Base-by-base conservation (phyloP, 2,888 invertebrate species). In the Quadriops clusia region DNA sequence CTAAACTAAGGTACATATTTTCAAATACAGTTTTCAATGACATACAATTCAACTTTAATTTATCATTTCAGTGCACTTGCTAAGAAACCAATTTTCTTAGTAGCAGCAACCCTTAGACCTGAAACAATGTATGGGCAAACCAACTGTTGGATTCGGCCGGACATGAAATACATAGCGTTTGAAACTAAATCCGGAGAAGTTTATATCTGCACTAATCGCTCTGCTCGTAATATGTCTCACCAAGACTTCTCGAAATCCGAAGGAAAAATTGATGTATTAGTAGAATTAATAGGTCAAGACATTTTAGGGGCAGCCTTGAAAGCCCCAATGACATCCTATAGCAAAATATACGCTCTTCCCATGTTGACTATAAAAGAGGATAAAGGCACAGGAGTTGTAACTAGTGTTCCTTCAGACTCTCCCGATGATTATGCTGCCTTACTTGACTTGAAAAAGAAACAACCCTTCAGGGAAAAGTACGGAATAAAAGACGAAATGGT, bases 111-210 rank as follows among this genome's bases (percentile, higher is more conserved):
- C 4, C 65, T 99, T n/a, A 72, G 97, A 35, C 95, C 98, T 2
- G 98, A 98, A 65, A 98, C 98, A 1, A 97, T 98, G 97, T 99
- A 95, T 54, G 98, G 98, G 0, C 98, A 98, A 65, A 98, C 98
- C 0, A 99, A 98, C 57, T 97, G 95, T 58, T 98, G 97, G 94
- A 60, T 98, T 3, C 83, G 84, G 51, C 98, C 98, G 0, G 93
- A 95, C 52, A 85, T 97, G 54, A 77, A 74, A 42, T 97, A 97
- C 54, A 75, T 95, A 41, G 93, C 85, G 1, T 86, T 91, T 56
- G 69, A 76, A 50, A 76, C 77, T 1, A 67, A 69, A 8, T 64
- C 69, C 21, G 68, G 67, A 24, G 89, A 91, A 38, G 67, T 97
- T 18, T 94, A 83, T 60, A 70, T 98, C 26, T 85, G 84, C 46